Base-by-base conservation (phyloP, 2,888 invertebrate genomes). In the Ectemnius lituratus region DNA sequence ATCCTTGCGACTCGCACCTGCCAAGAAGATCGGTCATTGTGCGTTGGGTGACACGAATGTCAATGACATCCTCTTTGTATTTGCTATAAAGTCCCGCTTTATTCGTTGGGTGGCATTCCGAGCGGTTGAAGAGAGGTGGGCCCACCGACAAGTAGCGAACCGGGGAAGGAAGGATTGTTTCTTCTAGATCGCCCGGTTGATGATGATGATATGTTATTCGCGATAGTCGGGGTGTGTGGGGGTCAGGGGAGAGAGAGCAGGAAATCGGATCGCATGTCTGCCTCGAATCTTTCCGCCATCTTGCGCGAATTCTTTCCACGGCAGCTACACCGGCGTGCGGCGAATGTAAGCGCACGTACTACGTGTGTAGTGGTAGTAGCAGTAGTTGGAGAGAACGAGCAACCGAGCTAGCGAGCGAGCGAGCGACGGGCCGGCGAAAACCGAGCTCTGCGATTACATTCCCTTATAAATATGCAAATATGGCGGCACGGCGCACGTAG, bases 401-500 rank as follows among this genome's bases (percentile, higher is more conserved):
- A 82, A 37, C 4, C 52, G 52, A 52, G 52, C 81, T 82, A 86
- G 73, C 52, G 52, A 52, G 52, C 81, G 82, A 52, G 52, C 81
- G 82, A 86, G 73, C 87, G 86, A 86, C 86, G 87, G 88, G 84
- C 88, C 8, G 84, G 88, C 90, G 88, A 90, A 90, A 90, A 90
- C 85, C 88, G 85, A 89, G 87, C 81, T 87, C 89, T 87, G 88
- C 90, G 88, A 90, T 90, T 90, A 90, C 88, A 87, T 88, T 89
- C 88, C 88, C 90, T 90, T 89, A 90, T 90, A 90, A 90, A 90
- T 90, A 90, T 90, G 90, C 89, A 89, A 90, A 90, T 90, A 86
- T 85, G 80, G 83, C 80, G 84, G 85, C 83, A 80, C 75, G 74
- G 74, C 76, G 83, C 82, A 70, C 79, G 79, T 80, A 76, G 76